A percentile compares a stretch with the other conserved stretches of the same genome.
Evolutionary conservation across 2,888 invertebrate species (phyloP).

Genomic region (Mesodorylaimus sp.): DNA sequence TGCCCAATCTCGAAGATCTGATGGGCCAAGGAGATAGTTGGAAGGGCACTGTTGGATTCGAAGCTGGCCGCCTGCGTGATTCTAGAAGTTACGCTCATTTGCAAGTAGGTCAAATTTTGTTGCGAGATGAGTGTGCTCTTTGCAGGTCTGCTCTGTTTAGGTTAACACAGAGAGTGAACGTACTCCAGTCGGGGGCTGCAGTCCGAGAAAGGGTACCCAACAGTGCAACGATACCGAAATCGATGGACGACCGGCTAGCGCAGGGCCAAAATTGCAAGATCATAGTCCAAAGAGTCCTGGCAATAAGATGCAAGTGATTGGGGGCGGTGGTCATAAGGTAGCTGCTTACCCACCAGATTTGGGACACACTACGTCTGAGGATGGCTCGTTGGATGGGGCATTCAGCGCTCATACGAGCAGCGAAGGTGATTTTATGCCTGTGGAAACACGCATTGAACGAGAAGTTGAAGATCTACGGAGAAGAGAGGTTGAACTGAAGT

Average conservation of each 20-base stretch:
- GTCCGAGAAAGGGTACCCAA: too few species aligned
- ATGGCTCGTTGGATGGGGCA: too few species aligned
- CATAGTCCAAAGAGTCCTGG: too few species aligned
- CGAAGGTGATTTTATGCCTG: background rate
- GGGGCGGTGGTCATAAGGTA: background rate
- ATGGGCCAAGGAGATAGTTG: constrained; percentile 12
- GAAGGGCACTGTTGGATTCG: background rate
- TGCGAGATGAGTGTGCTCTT: too few species aligned
- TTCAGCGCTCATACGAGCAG: too few species aligned
- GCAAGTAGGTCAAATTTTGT: background rate
- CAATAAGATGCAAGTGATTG: background rate
- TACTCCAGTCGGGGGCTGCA: too few species aligned
- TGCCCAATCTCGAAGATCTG: constrained; percentile 15
- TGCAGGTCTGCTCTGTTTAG: too few species aligned
- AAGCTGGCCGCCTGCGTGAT: background rate
- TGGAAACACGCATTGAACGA: background rate
- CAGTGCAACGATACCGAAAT: background rate
- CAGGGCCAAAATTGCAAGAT: background rate
- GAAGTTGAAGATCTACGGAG: background rate
- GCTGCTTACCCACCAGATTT: too few species aligned
- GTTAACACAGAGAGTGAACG: too few species aligned
- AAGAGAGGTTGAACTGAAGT: background rate
- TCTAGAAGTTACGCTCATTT: background rate
- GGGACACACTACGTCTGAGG: too few species aligned
- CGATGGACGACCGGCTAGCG: background rate